Base-by-base conservation (phyloP, 2,888 invertebrate species). In the Sipha maydis region DNA sequence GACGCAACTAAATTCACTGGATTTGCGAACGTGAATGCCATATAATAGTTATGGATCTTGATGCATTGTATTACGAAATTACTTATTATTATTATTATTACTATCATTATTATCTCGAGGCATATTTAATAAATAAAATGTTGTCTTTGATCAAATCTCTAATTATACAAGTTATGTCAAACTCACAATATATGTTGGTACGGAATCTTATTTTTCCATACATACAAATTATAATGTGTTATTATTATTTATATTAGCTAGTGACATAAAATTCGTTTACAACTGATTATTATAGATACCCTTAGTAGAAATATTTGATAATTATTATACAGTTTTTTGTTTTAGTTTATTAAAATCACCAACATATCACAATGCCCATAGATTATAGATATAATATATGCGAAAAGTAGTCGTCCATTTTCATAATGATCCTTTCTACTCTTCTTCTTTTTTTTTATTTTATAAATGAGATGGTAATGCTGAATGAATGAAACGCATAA, bases 1-100 rank as follows among this genome's bases (percentile, higher is more conserved):
- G 83, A 54, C 54, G 31, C 17, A 73, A 83, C 54, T 83, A 28
- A 54, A 83, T 83, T 71, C 71, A 73, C 34, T 48, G 71, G 69
- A 31, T 48, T 21, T 48, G 82, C 34, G 31, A 17, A 25, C 28
- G 34, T 34, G 71, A 73, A 73, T 34, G 54, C 71, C 28, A 31
- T 4, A 17, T 19, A 67, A 73, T 54, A 73, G 83, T 54, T 83
- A 83, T 73, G 54, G 54, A 83, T 83, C 54, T 73, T 54, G 54
- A 73, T 34, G 71, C 34, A 73, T 54, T 73, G 48, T 73, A 25
- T 73, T 54, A 31, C 21, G 34, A 17, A n/a, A n/a, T n/a, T n/a
- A 17, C 54, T 54, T 54, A n/a, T 28, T n/a, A 75, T 41, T 41
- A 41, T 41, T 83, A 71, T 83, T 83, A 71, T 83, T 28, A 41